Evolutionary conservation across 1,140 invertebrate genomes (phyloP), one percentile per base, ranked within the genome.

Genomic region (Dendrolimus punctatus): DNA sequence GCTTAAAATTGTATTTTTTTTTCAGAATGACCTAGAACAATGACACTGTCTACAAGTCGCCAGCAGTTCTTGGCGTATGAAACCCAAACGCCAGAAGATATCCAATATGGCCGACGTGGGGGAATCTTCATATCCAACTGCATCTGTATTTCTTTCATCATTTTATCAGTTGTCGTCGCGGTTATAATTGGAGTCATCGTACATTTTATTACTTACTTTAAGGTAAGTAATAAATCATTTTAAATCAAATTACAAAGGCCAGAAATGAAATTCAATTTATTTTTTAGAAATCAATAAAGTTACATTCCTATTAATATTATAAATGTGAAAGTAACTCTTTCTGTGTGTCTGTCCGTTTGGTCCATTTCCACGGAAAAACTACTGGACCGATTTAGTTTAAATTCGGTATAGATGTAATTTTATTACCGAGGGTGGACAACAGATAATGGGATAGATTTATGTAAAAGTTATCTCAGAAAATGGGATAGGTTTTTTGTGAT

Each of bases 61-160:
- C 84, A 88, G 52, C 85, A 87, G 57, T 88, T 88, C 63, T 64
- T 88, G 49, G 76, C 85, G 1, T 85, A 78, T 52, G 86, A 88
- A 49, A 64, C 76, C 0, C 73, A 84, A 55, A 46, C 68, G 64
- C 40, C 75, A 52, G 67, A 71, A 39, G 70, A 76, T 49, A 80
- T 87, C 6, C 73, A 73, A 6, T 87, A 87, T 62, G 68, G 63
- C 8, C 73, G 84, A 53, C 75, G 70, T 55, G 82, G 83, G 38
- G 86, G 85, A 9, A 60, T 87, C n/a, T 87, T 85, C 56, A 64
- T 88, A n/a, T 75, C 75, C 6, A 72, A 73, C 5, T 85, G 78
- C 54, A 70, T 81, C 8, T 80, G 78, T 53, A 43, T 77, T 39
- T 56, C 51, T 39, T 73, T 84, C 39, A 57, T 88, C 0, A 52